Base-by-base conservation (phyloP, 2,888 invertebrate species). In the Acronicta aceris region DNA sequence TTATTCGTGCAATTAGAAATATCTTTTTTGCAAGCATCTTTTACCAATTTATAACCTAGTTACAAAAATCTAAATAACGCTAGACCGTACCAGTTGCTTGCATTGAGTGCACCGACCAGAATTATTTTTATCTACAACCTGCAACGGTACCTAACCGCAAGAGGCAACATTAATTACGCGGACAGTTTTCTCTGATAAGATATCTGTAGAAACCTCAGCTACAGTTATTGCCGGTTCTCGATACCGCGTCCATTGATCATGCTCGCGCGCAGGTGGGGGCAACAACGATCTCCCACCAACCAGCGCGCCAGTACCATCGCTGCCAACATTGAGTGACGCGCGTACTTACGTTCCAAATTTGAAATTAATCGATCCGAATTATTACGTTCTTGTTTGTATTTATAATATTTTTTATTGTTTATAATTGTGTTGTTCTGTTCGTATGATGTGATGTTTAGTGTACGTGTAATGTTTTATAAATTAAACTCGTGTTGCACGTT, bases 261-360 rank as follows among this genome's bases (percentile, higher is more conserved):
- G 87, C 89, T 88, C 86, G 75, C 81, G 87, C 88, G 89, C 87
- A 78, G 77, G 78, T 78, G 77, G 81, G 84, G 84, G 87, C 85
- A 84, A 86, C 78, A 80, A 74, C 71, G 69, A 66, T 74, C 79
- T 78, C 83, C 89, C 83, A 81, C 88, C 84, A 78, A 76, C 67
- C 70, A 64, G 65, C 76, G 74, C 67, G 77, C 75, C 85, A 92
- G 92, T 92, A 88, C 89, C 86, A 85, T 83, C 89, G 87, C 88
- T 74, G 74, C 66, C 83, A 77, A 80, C 78, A 74, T 83, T 77
- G 77, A 79, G 76, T 68, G 81, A 76, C 79, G 86, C 84, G 85
- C 88, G 91, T 85, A 81, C 85, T 65, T 70, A 68, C 71, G 65
- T 67, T 56, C 76, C 74, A 61, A 81, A 84, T 71, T 76, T 61